Conservation (phyloP, 2,113 vertebrate species). For the Sceloporus tristichus region DNA sequence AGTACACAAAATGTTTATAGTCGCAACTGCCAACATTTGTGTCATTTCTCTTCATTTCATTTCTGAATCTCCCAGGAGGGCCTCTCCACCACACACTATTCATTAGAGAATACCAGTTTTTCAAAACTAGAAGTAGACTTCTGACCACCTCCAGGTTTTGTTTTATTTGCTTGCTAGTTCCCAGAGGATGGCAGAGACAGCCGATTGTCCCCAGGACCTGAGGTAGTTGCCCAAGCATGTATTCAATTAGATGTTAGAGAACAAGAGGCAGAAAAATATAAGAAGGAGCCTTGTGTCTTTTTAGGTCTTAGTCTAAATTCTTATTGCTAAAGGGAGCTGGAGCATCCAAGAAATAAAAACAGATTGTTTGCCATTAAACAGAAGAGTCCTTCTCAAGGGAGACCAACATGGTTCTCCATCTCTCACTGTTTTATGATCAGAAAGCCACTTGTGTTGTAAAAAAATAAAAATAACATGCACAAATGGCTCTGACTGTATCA, state of each 20-base stretch:
- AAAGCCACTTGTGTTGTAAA: background rate
- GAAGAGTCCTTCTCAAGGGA: background rate
- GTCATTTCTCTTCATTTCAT: no score
- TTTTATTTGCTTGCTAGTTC: no score
- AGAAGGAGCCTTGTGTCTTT: background rate
- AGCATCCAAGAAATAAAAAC: background rate
- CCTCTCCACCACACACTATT: no score
- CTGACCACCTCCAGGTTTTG: no score
- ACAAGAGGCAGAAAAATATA: background rate
- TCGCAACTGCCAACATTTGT: no score
- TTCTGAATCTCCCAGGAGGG: no score
- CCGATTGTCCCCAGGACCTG: no score
- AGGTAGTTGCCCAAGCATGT: background rate
- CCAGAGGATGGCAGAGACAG: no score
- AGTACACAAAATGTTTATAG: no score
- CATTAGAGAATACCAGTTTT: no score
- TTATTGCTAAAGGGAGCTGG: background rate
- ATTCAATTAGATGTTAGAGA: background rate
- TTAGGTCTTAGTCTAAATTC: background rate
- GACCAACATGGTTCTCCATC: background rate
- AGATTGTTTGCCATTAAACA: constrained; percentile 11
- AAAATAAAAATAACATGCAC: background rate
- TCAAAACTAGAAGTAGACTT: no score
- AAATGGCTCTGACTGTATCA: background rate
- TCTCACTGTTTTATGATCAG: background rate